These are phyloP conservation scores for Sinocyclocheilus rhinocerous DNA, from an alignment of 2,113 vertebrate genomes.

Conservation along the genomic window DNA sequence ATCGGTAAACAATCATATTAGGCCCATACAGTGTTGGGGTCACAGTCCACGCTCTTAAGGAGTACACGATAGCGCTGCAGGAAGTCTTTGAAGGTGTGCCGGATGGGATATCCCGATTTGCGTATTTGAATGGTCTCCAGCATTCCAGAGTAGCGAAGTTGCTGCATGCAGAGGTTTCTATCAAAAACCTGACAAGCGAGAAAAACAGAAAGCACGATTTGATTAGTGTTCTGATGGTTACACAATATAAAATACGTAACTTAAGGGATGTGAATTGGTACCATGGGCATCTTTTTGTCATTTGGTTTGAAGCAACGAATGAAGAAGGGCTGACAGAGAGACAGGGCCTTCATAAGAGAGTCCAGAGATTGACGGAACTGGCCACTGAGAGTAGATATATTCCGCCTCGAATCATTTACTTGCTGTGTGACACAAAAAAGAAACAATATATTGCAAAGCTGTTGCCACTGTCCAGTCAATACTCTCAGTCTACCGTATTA, in stretches of 20 bases:
- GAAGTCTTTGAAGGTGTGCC: conserved; percentile 85
- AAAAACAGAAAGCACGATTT: neutral
- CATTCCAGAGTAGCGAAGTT: conserved; percentile 90
- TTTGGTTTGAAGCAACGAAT: conserved; percentile 97
- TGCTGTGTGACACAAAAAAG: conserved; percentile 46
- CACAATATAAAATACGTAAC: neutral
- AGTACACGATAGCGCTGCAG: conserved; percentile 81
- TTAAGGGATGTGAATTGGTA: conserved; percentile 58
- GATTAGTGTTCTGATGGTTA: neutral
- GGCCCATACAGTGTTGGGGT: conserved; percentile 70
- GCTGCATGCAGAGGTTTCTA: conserved; percentile 84
- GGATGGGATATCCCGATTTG: conserved; percentile 85
- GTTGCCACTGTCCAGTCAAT: neutral
- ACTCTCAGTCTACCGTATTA: neutral
- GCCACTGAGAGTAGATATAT: conserved; percentile 80
- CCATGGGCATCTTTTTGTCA: conserved; percentile 87
- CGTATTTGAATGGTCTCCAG: conserved; percentile 90
- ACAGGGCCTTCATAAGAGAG: conserved; percentile 90
- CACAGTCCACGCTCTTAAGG: conserved; percentile 66
- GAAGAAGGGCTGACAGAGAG: conserved; percentile 88
- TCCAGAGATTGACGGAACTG: conserved; percentile 96
- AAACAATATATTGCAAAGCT: neutral
- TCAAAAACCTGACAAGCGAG: conserved; percentile 79
- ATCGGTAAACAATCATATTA: neutral
- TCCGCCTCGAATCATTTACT: conserved; percentile 74